Conservation (phyloP, 2,888 invertebrate species). For the Lasioglossum pauxillum region DNA sequence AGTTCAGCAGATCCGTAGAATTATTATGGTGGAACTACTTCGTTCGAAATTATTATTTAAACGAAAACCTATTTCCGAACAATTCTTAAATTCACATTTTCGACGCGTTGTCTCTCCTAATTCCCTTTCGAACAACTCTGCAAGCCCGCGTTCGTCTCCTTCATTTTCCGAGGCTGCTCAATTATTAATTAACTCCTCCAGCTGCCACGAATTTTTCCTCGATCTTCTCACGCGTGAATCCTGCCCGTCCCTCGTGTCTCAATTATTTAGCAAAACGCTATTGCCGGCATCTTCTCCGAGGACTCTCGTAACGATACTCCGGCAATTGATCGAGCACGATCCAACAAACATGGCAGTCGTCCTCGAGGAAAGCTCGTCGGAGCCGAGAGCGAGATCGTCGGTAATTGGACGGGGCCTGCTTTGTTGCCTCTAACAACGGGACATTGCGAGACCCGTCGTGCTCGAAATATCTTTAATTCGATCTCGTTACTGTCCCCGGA, state of each 20-base stretch:
- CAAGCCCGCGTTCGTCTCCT: neutral
- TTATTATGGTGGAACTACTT: too few species aligned
- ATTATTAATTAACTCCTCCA: neutral
- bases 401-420: slow-evolving; percentile 32
- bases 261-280: neutral
- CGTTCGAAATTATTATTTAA: too few species aligned
- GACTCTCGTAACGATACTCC: neutral
- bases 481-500: slow-evolving; percentile 3
- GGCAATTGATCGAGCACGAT: slow-evolving; percentile 49
- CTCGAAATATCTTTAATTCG: slow-evolving; percentile 7
- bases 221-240: neutral
- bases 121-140: neutral
- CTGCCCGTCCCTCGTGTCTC: neutral
- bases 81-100: neutral
- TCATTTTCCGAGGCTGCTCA: neutral
- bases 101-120: neutral
- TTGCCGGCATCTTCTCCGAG: neutral
- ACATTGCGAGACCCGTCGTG: slow-evolving; percentile 10
- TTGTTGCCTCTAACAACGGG: slow-evolving; percentile 17
- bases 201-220: neutral
- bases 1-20: too few species aligned
- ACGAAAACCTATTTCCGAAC: too few species aligned
- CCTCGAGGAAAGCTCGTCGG: slow-evolving; percentile 24
- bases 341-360: neutral
- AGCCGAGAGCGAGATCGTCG: slow-evolving; percentile 24